A percentile compares a stretch with the other conserved stretches of the same genome.
phyloP scores from a whole-genome alignment of 2,888 invertebrate genomes.

The Agrotis puta region DNA sequence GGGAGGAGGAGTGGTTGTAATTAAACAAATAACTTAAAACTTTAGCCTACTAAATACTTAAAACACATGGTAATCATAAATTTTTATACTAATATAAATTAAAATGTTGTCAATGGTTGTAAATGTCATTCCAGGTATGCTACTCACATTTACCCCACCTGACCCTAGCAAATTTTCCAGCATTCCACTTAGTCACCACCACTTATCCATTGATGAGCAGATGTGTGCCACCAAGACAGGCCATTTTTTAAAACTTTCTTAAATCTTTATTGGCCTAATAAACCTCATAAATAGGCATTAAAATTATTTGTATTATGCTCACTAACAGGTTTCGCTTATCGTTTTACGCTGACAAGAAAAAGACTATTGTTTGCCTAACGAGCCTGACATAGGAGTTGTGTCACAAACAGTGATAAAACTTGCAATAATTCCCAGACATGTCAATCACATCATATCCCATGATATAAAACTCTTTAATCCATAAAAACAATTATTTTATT shows the following conservation, averaged over 20 bases:
- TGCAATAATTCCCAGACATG: slow-evolving; percentile 7
- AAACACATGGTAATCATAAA: too few relatives aligned
- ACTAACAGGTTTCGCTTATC: neutral
- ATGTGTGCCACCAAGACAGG: slow-evolving; percentile 2
- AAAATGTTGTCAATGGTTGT: neutral
- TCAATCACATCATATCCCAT: neutral
- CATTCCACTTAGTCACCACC: slow-evolving; percentile 5
- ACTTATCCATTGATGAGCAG: neutral
- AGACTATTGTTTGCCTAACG: neutral
- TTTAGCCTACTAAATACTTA: neutral
- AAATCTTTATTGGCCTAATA: too few relatives aligned
- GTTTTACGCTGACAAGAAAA: neutral
- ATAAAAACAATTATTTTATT: too few relatives aligned
- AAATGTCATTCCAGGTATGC: neutral
- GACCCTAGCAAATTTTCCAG: neutral
- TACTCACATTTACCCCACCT: slow-evolving; percentile 10
- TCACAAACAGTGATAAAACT: slow-evolving; percentile 4
- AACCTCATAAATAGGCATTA: neutral
- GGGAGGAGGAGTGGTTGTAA: neutral
- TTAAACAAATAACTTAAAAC: slow-evolving; percentile 8
- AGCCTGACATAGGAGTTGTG: neutral
- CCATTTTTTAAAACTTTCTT: neutral
- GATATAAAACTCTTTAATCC: too few relatives aligned
- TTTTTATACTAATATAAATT: neutral
- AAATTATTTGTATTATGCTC: neutral